Evolutionary conservation across 2,797 vertebrate genomes (phyloP).

Genomic region (Sebastes glaucus): DNA sequence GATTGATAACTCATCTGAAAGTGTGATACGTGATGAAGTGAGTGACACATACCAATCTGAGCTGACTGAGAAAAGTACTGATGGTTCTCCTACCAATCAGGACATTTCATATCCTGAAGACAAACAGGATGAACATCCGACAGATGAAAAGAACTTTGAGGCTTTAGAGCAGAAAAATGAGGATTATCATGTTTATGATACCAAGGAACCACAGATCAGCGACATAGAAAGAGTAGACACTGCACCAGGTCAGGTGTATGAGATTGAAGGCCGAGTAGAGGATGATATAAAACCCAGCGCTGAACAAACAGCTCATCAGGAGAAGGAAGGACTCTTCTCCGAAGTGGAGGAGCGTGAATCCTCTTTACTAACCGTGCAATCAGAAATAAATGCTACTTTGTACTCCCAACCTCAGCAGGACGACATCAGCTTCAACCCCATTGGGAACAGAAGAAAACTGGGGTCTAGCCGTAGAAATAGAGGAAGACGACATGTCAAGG

Average conservation of each 20-base stretch:
- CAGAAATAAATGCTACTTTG: background rate
- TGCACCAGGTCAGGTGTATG: background rate
- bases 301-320: background rate
- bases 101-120: background rate
- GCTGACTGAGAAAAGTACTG: background rate
- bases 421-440: background rate
- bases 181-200: background rate
- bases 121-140: background rate
- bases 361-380: background rate
- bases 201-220: background rate
- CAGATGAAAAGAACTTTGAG: background rate
- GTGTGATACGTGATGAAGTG: background rate
- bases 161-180: background rate
- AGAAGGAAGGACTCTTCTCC: background rate
- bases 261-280: background rate
- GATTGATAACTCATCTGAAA: background rate
- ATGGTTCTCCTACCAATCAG: background rate
- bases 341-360: background rate
- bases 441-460: conserved; percentile 29
- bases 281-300: background rate
- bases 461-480: conserved; percentile 53
- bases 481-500: background rate
- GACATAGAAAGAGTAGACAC: background rate
- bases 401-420: background rate
- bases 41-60: background rate